These are phyloP conservation scores for Lepilemur septentrionalis DNA, from an alignment of 2,797 vertebrate genomes.

Conservation along the genomic window DNA sequence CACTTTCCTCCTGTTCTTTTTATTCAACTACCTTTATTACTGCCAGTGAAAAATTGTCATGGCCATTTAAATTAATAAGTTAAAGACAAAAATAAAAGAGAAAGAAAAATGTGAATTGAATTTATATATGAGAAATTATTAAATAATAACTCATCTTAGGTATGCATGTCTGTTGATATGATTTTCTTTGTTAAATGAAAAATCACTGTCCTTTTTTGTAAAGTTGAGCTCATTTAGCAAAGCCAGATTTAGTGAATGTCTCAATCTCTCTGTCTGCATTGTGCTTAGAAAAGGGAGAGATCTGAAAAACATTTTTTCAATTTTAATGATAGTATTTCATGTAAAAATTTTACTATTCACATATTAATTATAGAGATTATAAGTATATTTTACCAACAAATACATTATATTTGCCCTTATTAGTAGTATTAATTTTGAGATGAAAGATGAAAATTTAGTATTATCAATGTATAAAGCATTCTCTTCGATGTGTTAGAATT, in stretches of 20 bases:
- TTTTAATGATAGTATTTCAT: not conserved
- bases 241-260: not conserved
- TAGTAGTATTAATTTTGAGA: conserved; percentile 6
- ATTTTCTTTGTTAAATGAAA: conserved; percentile 43
- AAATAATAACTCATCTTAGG: not conserved
- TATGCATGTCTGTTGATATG: not conserved
- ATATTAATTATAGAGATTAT: conserved; percentile 16
- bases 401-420: conserved; percentile 15
- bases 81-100: not conserved
- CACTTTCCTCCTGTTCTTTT: not conserved
- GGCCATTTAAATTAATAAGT: not conserved
- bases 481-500: conserved; percentile 4
- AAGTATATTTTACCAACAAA: not conserved
- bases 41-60: not conserved
- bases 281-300: not conserved
- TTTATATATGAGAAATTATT: not conserved
- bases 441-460: not conserved
- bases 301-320: not conserved
- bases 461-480: not conserved
- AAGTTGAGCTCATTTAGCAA: conserved; percentile 10
- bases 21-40: not conserved
- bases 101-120: conserved; percentile 21
- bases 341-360: not conserved
- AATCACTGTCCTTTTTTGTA: not conserved
- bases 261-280: not conserved